phyloP scores from a whole-genome alignment of 2,888 invertebrate genomes.

The Tolmerus cingulatus region DNA sequence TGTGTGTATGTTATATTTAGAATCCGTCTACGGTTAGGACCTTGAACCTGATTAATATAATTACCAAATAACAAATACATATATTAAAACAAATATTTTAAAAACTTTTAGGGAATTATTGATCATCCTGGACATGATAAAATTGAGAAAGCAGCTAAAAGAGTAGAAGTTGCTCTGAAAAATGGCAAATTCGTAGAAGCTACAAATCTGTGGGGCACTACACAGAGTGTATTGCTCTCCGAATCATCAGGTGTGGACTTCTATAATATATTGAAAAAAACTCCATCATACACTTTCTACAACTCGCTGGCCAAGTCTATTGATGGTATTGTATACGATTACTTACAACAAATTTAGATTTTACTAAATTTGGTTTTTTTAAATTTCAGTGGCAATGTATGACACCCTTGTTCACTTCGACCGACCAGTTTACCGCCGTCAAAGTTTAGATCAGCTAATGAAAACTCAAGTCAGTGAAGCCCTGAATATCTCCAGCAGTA shows the following conservation, averaged over 20 bases:
- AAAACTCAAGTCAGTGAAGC: slow-evolving; percentile 73
- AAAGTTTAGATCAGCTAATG: slow-evolving; percentile 70
- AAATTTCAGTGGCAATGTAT: slow-evolving; percentile 56
- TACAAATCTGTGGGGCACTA: slow-evolving; percentile 70
- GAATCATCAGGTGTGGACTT: slow-evolving; percentile 77
- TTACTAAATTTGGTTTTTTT: not conserved
- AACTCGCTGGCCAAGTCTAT: not conserved
- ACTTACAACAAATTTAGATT: not conserved
- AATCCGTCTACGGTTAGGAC: not conserved
- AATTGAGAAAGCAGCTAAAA: slow-evolving; percentile 68
- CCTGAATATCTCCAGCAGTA: slow-evolving; percentile 70
- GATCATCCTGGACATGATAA: slow-evolving; percentile 71
- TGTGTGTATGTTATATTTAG: not conserved
- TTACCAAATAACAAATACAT: not conserved
- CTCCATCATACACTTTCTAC: not conserved
- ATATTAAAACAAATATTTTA: not conserved
- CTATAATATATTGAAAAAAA: slow-evolving; percentile 76
- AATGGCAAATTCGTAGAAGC: slow-evolving; percentile 69
- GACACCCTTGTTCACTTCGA: slow-evolving; percentile 54
- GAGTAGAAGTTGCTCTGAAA: slow-evolving; percentile 68
- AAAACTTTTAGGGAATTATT: slow-evolving; percentile 68
- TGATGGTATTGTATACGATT: slow-evolving; percentile 40
- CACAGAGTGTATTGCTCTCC: slow-evolving; percentile 70
- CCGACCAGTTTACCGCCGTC: slow-evolving; percentile 56
- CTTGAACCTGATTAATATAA: not conserved